Evolutionary conservation across 2,113 vertebrate species (phyloP), one percentile per base, ranked within the genome.

Genomic region (Atrichornis clamosus): DNA sequence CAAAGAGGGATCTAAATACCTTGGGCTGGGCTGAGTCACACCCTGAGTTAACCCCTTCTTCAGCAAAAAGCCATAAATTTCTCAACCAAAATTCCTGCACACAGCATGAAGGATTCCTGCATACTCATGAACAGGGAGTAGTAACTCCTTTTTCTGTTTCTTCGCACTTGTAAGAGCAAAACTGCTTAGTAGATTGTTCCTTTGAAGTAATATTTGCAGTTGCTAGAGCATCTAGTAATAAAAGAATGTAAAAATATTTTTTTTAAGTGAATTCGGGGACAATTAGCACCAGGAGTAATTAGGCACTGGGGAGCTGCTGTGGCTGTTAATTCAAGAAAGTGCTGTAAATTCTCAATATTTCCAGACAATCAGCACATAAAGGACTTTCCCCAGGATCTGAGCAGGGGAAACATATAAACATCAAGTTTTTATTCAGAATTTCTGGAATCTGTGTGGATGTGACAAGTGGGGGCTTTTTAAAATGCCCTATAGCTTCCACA

Each of bases 391-490:
- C 3, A 1, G 63, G 9, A 13, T 24, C 10, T 46, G n/a, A 93
- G 41, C 10, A 55, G n/a, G 35, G 6, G 9, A 50, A 73, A 59
- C 3, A 12, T 23, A 20, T 24, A 65, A 73, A 42, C 4, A 73
- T 10, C 7, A 30, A 41, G 7, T 1, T 67, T 85, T 75, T 12
- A 37, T 75, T 79, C 62, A 46, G 37, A 72, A 32, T 39, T 67
- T 62, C 32, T 86, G 33, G 13, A 65, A 70, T 78, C 82, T 79
- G 32, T 27, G 30, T 20, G 32, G 11, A 16, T 50, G 20, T 50
- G 65, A 44, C 20, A 73, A 47, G 23, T 8, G 4, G 7, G 7
- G 0, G 2, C 2, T 11, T 18, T 55, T 63, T 60, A 1, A 10
- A 42, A 68, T n/a, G 20, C 14, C 20, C 15, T 11, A 1, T 35